These are phyloP conservation scores for Caenorhabditis brenneri DNA, from an alignment of 1,140 invertebrate species.

Conservation along the genomic window DNA sequence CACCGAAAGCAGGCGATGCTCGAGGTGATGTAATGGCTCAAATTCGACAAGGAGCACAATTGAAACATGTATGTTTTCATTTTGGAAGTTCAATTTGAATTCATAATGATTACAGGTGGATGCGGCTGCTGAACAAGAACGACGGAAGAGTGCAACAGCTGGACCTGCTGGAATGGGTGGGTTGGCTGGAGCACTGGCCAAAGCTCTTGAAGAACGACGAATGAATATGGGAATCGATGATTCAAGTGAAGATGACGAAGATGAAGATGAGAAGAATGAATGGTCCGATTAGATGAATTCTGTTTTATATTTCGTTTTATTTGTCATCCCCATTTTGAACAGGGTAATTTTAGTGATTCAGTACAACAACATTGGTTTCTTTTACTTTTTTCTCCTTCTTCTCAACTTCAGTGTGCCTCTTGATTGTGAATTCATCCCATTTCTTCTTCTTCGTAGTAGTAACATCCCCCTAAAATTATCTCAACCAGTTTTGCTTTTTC, in stretches of 20 bases:
- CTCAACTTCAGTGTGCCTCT: neutral
- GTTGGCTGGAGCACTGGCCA: conserved; percentile 54
- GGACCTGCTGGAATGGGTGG: conserved; percentile 52
- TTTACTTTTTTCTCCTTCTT: neutral
- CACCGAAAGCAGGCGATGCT: conserved; percentile 2
- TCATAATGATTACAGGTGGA: neutral
- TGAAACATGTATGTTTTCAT: conserved; percentile 52
- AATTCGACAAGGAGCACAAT: conserved; percentile 53
- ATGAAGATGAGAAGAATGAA: conserved; percentile 54
- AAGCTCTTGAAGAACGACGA: conserved; percentile 57
- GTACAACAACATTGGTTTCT: conserved; percentile 13
- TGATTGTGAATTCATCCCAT: neutral
- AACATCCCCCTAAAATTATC: neutral
- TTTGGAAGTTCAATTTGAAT: neutral
- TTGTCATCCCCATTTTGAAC: neutral
- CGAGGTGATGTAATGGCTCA: conserved; percentile 59
- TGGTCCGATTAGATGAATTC: conserved; percentile 39
- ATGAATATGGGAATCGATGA: conserved; percentile 57
- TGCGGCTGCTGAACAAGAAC: conserved; percentile 48
- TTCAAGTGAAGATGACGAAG: conserved; percentile 49
- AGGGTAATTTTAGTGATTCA: neutral
- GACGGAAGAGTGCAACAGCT: conserved; percentile 47
- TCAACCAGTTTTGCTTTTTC: neutral
- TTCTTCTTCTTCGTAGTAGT: neutral
- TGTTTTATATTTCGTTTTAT: neutral